These are phyloP conservation scores for Drosophila histrio DNA, from an alignment of 2,888 invertebrate genomes.

Conservation along the genomic window DNA sequence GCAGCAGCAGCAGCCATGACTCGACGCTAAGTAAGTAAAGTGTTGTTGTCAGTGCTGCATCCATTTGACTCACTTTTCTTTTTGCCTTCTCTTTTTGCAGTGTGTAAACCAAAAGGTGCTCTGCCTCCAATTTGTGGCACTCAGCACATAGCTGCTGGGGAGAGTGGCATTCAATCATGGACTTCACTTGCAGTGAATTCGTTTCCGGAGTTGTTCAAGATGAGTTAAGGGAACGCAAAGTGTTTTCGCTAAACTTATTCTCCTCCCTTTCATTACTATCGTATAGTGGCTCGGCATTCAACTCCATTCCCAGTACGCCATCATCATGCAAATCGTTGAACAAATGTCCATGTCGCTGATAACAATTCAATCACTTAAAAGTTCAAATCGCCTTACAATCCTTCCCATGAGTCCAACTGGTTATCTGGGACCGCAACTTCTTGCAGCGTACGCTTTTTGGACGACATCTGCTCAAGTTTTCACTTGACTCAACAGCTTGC, in stretches of 20 bases:
- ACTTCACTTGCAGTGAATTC: not conserved
- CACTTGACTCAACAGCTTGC: conserved; percentile 55
- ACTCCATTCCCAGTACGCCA: not conserved
- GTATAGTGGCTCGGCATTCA: not conserved
- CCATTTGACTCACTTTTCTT: conserved; percentile 14
- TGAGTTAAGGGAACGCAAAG: conserved; percentile 2
- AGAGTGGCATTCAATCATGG: conserved; percentile 4
- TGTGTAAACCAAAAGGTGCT: conserved; percentile 1
- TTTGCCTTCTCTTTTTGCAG: conserved; percentile 3
- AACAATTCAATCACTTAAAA: conserved; percentile 75
- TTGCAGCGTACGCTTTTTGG: conserved; percentile 5
- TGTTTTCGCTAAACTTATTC: conserved; percentile 11
- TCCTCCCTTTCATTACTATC: not conserved
- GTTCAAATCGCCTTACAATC: conserved; percentile 63
- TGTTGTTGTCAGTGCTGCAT: conserved; percentile 24
- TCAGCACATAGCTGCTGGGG: conserved; percentile 6
- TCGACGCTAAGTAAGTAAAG: conserved; percentile 42
- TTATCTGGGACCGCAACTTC: conserved; percentile 12
- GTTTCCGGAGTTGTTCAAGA: not conserved
- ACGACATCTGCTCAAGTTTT: conserved; percentile 51
- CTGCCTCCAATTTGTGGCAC: conserved; percentile 23
- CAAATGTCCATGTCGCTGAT: conserved; percentile 57
- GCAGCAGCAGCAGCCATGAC: conserved; percentile 33
- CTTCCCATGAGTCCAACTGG: conserved; percentile 45
- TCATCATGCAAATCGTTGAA: conserved; percentile 51